Conservation (phyloP, 2,888 invertebrate species). For the Iphiclides podalirius region DNA sequence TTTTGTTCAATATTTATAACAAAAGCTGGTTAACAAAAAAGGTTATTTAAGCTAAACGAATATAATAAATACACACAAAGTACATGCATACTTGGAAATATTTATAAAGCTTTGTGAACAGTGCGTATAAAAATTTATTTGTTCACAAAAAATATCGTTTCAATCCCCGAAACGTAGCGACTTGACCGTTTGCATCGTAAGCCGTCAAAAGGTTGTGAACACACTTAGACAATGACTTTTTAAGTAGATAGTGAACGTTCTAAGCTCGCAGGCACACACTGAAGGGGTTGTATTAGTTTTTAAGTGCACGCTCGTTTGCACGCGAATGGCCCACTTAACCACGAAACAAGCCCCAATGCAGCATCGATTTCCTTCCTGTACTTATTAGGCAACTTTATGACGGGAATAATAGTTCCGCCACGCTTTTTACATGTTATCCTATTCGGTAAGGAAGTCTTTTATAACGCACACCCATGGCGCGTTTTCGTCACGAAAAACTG, state of each 20-base stretch:
- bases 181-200: no score
- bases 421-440: constrained; percentile 70
- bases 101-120: no score
- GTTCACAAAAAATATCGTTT: no score
- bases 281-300: constrained; percentile 77
- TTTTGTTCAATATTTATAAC: no score
- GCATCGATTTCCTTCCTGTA: constrained; percentile 55
- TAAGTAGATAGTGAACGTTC: constrained; percentile 14
- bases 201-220: neutral
- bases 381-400: constrained; percentile 68
- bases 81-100: no score
- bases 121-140: no score
- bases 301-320: constrained; percentile 79
- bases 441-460: constrained; percentile 35
- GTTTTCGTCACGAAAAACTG: no score
- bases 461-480: neutral
- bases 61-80: no score
- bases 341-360: constrained; percentile 63
- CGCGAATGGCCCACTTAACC: constrained; percentile 81
- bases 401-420: constrained; percentile 68
- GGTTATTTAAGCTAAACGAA: no score
- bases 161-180: no score
- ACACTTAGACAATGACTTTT: constrained; percentile 15
- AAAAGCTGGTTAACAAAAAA: no score
- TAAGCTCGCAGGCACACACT: constrained; percentile 40